Conservation (phyloP, 2,797 vertebrate species). For the Tragelaphus oryx region DNA sequence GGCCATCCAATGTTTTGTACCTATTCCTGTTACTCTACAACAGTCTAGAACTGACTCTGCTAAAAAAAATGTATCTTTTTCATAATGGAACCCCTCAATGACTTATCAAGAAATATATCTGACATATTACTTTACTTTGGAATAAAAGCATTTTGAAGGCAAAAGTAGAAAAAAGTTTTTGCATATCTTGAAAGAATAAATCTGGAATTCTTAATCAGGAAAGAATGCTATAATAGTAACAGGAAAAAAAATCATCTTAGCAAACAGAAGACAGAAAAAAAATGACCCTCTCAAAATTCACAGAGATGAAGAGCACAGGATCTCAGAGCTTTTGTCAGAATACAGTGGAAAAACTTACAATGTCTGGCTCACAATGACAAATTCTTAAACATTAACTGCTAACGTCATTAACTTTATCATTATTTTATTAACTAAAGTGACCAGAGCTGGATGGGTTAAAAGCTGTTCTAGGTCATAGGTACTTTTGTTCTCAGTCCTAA, state of each 20-base stretch:
- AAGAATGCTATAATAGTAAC: background rate
- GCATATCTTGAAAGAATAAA: background rate
- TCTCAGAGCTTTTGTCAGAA: background rate
- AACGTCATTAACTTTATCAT: background rate
- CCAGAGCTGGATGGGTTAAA: background rate
- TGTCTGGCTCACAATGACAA: background rate
- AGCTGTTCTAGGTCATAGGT: background rate
- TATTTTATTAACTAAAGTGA: background rate
- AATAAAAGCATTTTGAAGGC: conserved; percentile 38
- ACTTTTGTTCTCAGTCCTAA: background rate
- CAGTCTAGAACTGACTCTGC: background rate
- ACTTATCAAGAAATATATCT: conserved; percentile 17
- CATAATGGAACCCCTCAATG: background rate
- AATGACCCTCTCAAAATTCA: background rate
- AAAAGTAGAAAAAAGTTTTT: background rate
- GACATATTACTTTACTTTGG: background rate
- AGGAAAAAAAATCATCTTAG: background rate
- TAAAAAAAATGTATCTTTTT: background rate
- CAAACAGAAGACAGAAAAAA: background rate
- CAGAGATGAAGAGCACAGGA: background rate
- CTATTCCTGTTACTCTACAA: background rate
- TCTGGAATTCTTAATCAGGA: background rate
- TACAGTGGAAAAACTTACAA: background rate
- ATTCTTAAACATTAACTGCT: background rate
- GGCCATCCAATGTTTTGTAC: background rate